These are phyloP conservation scores for Lutjanus argentimaculatus DNA, from an alignment of 2,797 vertebrate species.

Conservation along the genomic window DNA sequence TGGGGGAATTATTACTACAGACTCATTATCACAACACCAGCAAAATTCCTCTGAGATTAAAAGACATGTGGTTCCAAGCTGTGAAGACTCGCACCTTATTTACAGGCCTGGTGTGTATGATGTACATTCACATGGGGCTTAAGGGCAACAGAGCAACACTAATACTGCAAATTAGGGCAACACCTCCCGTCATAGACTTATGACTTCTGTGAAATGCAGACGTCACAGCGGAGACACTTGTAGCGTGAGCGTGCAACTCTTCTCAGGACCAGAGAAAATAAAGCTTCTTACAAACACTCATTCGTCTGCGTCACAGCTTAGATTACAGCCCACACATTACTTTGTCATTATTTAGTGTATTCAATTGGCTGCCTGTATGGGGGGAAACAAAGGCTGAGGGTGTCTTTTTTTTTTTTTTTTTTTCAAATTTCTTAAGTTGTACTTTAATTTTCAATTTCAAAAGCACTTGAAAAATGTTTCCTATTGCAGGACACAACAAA, in stretches of 20 bases:
- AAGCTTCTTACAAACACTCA: constrained; percentile 38
- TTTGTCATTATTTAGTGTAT: neutral
- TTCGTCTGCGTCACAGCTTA: neutral
- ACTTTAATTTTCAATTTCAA: too few species aligned
- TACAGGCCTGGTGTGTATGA: neutral
- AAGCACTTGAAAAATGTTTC: too few species aligned
- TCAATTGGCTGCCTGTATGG: neutral
- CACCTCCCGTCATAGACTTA: constrained; percentile 16
- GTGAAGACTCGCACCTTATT: neutral
- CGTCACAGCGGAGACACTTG: constrained; percentile 2
- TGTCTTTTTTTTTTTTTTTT: too few species aligned
- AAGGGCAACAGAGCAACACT: constrained; percentile 25
- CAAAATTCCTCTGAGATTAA: neutral
- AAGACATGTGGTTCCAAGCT: neutral
- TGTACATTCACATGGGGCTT: constrained; percentile 31
- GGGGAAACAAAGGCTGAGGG: neutral
- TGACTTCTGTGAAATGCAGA: constrained; percentile 25
- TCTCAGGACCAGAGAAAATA: constrained; percentile 6
- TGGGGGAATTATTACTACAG: too few species aligned
- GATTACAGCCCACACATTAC: neutral
- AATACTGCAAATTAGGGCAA: constrained; percentile 40
- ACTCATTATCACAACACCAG: neutral
- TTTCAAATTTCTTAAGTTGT: too few species aligned
- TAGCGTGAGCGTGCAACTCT: neutral
- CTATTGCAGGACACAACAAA: too few species aligned